A percentile compares a stretch with the other conserved stretches of the same genome.
Conservation (phyloP, 2,113 vertebrate species). For the Lophochroa leadbeateri region DNA sequence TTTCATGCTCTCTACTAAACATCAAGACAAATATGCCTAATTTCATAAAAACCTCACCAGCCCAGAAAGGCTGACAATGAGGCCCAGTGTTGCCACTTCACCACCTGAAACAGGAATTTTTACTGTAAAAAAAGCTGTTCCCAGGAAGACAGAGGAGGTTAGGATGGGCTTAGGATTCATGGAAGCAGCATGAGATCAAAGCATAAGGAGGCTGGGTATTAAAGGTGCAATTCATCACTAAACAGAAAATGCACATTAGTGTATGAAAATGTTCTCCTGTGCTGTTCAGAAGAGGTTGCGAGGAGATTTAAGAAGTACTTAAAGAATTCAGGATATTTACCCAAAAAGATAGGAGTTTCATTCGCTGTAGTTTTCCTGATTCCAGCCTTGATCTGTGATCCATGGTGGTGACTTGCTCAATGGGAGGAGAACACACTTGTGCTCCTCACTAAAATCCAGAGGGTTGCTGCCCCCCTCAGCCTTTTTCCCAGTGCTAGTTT, state of each 20-base stretch:
- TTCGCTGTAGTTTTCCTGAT: not conserved
- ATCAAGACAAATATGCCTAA: constrained; percentile 85
- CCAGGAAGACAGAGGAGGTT: not conserved
- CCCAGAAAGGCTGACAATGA: constrained; percentile 72
- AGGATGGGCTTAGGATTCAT: not conserved
- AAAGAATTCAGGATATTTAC: not conserved
- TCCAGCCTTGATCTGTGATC: not conserved
- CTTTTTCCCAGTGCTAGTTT: not conserved
- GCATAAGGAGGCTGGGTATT: not conserved
- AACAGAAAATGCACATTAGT: not conserved
- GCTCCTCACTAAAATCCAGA: not conserved
- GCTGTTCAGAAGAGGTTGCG: not conserved
- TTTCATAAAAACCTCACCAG: constrained; percentile 79
- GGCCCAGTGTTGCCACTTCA: constrained; percentile 2
- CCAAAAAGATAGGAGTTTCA: rapidly evolving
- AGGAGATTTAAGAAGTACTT: not conserved
- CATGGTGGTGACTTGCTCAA: rapidly evolving
- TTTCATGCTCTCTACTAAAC: constrained; percentile 82
- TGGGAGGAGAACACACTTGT: not conserved
- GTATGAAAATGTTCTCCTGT: not conserved
- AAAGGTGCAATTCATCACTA: not conserved
- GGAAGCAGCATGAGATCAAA: not conserved
- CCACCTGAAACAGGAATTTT: constrained; percentile 45
- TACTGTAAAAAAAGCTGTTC: not conserved
- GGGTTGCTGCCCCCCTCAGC: rapidly evolving